Percentiles rank a stretch among this genome's conserved stretches.
Conservation (phyloP, 1,140 invertebrate species). For the Bradysia coprophila region DNA sequence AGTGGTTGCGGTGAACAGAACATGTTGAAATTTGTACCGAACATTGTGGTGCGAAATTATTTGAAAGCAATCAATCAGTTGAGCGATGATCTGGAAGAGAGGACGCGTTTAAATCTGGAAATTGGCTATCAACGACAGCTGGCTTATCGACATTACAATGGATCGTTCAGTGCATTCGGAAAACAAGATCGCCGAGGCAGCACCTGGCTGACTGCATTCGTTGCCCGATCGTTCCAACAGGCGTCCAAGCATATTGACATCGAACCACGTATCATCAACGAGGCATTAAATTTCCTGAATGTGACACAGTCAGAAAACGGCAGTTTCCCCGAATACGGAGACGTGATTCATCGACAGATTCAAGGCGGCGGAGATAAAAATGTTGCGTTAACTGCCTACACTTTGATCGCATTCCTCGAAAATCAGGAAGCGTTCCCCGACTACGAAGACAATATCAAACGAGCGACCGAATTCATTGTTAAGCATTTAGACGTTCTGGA, state of each 20-base stretch:
- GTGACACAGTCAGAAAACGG: slow-evolving; percentile 40
- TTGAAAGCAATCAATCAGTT: slow-evolving; percentile 18
- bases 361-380: slow-evolving; percentile 36
- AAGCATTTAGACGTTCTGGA: slow-evolving; percentile 44
- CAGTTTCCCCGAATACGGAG: slow-evolving; percentile 62
- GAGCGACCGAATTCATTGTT: slow-evolving; percentile 63
- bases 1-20: slow-evolving; percentile 91
- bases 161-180: slow-evolving; percentile 91
- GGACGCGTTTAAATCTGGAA: slow-evolving; percentile 58
- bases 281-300: slow-evolving; percentile 63
- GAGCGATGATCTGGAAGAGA: slow-evolving; percentile 30
- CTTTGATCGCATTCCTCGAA: slow-evolving; percentile 51
- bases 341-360: slow-evolving; percentile 56
- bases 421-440: slow-evolving; percentile 2
- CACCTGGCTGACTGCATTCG: slow-evolving; percentile 92
- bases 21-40: slow-evolving; percentile 82
- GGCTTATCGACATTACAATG: slow-evolving; percentile 73
- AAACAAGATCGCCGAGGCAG: slow-evolving; percentile 52
- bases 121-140: slow-evolving; percentile 83
- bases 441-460: slow-evolving; percentile 44
- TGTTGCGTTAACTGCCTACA: slow-evolving; percentile 19
- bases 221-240: slow-evolving; percentile 69
- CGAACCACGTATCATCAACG: slow-evolving; percentile 49
- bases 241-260: slow-evolving; percentile 63
- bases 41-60: slow-evolving; percentile 73